Percentiles rank a stretch among this genome's conserved stretches.
phyloP scores from a whole-genome alignment of 2,113 vertebrate species.

The Columbina picui region DNA sequence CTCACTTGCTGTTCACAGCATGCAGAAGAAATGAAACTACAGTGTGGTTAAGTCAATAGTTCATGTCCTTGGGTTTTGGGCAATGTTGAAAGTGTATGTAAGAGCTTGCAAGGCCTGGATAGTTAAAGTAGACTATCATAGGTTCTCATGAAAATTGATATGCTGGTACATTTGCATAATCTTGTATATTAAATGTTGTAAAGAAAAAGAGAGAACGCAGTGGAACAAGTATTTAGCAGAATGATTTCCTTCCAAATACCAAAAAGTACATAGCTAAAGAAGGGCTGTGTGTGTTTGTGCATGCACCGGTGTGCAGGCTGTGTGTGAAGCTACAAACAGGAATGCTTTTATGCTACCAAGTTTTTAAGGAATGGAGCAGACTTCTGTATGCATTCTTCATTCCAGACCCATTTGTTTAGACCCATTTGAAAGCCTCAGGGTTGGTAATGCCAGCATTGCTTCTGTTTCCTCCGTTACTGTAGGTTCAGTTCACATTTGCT shows the following conservation, averaged over 20 bases:
- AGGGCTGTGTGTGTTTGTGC: not conserved
- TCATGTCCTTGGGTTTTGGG: not conserved
- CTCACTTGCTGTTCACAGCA: not conserved
- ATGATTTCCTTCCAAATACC: not conserved
- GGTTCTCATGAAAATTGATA: not conserved
- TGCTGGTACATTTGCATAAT: not conserved
- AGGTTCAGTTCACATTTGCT: not conserved
- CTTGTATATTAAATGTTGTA: not conserved
- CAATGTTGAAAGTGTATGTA: not conserved
- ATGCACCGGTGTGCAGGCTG: not conserved
- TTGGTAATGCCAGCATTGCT: not conserved
- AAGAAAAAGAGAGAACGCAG: not conserved
- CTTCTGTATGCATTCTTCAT: not conserved
- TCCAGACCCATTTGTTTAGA: not conserved
- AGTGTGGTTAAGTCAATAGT: not conserved
- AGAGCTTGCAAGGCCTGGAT: not conserved
- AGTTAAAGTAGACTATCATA: not conserved
- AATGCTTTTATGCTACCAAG: not conserved
- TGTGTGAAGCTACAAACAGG: not conserved
- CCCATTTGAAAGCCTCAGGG: not conserved
- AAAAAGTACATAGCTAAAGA: not conserved
- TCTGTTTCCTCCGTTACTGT: not conserved
- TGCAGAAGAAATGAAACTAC: not conserved
- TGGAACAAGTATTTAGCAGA: not conserved
- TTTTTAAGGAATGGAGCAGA: not conserved